A percentile compares a stretch with the other conserved stretches of the same genome.
phyloP scores from a whole-genome alignment of 2,113 vertebrate genomes.

The Pteruthius melanotis region DNA sequence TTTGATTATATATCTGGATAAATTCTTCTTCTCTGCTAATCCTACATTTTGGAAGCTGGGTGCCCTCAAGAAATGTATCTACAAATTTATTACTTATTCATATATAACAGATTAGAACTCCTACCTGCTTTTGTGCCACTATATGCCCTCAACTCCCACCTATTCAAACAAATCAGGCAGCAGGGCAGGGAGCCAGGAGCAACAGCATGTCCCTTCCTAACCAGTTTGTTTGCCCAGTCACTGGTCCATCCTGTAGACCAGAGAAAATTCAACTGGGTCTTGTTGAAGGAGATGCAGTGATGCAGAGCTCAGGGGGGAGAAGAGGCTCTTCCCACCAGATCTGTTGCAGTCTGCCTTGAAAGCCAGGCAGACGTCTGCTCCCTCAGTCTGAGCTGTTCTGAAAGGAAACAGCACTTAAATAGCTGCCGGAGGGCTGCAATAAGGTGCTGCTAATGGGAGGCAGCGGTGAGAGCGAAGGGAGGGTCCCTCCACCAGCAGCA shows the following conservation, averaged over 20 bases:
- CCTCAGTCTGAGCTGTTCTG: neutral
- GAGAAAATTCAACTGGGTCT: neutral
- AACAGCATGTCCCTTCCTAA: neutral
- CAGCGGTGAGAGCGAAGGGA: neutral
- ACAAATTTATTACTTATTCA: neutral
- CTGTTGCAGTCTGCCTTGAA: neutral
- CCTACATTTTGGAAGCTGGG: neutral
- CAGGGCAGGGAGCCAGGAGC: neutral
- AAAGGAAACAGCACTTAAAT: neutral
- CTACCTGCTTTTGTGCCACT: neutral
- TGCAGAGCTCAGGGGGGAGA: neutral
- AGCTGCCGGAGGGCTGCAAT: neutral
- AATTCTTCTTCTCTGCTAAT: neutral
- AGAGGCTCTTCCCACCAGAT: neutral
- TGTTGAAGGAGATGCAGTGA: rapidly evolving
- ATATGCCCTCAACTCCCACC: neutral
- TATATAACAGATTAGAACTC: neutral
- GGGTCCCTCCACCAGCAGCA: neutral
- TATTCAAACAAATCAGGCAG: neutral
- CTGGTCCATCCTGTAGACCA: neutral
- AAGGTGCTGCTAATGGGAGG: neutral
- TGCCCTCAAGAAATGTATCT: neutral
- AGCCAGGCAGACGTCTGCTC: neutral
- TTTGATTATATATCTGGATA: neutral
- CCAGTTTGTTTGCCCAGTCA: neutral